These are phyloP conservation scores for Caenorhabditis japonica DNA, from an alignment of 2,888 invertebrate species.

Conservation along the genomic window DNA sequence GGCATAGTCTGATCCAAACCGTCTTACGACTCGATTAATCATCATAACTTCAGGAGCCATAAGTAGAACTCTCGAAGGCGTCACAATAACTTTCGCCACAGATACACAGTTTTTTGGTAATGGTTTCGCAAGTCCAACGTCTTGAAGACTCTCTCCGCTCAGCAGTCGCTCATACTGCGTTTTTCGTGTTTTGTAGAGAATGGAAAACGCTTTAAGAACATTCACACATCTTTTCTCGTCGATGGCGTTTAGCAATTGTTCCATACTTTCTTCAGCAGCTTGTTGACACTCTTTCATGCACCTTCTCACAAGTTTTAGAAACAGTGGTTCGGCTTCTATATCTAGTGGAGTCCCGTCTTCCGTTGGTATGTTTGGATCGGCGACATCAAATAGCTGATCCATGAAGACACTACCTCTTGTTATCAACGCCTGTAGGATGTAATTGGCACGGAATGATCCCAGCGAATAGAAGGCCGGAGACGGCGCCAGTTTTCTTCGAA, in stretches of 20 bases:
- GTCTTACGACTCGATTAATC: conserved; percentile 71
- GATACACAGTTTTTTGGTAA: conserved; percentile 62
- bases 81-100: conserved; percentile 50
- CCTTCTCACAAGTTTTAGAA: conserved; percentile 41
- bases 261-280: conserved; percentile 67
- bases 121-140: conserved; percentile 33
- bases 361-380: conserved; percentile 5
- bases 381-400: conserved; percentile 62
- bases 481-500: conserved; percentile 49
- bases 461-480: conserved; percentile 22
- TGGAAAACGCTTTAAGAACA: conserved; percentile 53
- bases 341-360: conserved; percentile 16
- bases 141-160: conserved; percentile 38
- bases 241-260: conserved; percentile 62
- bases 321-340: conserved; percentile 34
- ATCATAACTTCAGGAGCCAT: conserved; percentile 75
- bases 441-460: conserved; percentile 63
- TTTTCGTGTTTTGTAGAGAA: conserved; percentile 41
- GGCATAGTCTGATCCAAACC: conserved; percentile 71
- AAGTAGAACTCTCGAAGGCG: conserved; percentile 34
- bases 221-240: conserved; percentile 64
- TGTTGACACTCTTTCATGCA: conserved; percentile 53
- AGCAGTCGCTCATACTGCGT: conserved; percentile 38
- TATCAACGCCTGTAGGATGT: conserved; percentile 64
- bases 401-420: conserved; percentile 64